Base-by-base conservation (phyloP, 2,797 vertebrate genomes). In the Sebastes hopkinsi region DNA sequence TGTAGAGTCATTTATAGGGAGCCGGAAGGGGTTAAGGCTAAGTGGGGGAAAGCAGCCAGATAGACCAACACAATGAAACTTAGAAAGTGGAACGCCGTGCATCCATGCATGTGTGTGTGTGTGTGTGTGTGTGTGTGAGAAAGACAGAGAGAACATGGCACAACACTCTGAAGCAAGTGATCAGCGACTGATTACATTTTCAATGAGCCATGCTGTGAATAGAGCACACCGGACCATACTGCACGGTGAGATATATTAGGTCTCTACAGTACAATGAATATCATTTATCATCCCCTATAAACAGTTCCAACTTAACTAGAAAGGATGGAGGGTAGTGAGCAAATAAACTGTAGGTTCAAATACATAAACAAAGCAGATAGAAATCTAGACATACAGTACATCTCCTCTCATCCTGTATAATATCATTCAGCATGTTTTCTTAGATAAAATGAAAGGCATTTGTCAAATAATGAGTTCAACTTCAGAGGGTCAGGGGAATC, bases 161-260 rank as follows among this genome's bases (percentile, higher is more conserved):
- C 75, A 83, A 81, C 87, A 81, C 9, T 36, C 62, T 76, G 38
- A 80, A 86, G 74, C 83, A 75, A 81, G 82, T 88, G 88, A 94
- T 94, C 87, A 87, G 70, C 61, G n/a, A 88, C 55, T 87, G 87
- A 93, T 94, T 93, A 90, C 81, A 84, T 88, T 89, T 79, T 89
- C 81, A 94, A 87, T 91, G 88, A 91, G 88, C 81, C 91, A 64
- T 88, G 87, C 55, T 84, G 83, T 89, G 83, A 83, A 65, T 70
- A 74, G 74, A 83, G 62, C 65, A 87, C 68, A 73, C n/a, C 72
- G 71, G 79, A 83, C 75, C 80, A 38, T 74, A 62, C 81, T 68
- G 61, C 72, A 64, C 22, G 3, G 36, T 71, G 81, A 82, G 60
- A 80, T 79, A 70, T 76, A 81, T 83, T 54, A 79, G 78, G 32